These are phyloP conservation scores for Holothuria glaberrima DNA, from an alignment of 35 echinoderm and acorn worm species.

Conservation along the genomic window DNA sequence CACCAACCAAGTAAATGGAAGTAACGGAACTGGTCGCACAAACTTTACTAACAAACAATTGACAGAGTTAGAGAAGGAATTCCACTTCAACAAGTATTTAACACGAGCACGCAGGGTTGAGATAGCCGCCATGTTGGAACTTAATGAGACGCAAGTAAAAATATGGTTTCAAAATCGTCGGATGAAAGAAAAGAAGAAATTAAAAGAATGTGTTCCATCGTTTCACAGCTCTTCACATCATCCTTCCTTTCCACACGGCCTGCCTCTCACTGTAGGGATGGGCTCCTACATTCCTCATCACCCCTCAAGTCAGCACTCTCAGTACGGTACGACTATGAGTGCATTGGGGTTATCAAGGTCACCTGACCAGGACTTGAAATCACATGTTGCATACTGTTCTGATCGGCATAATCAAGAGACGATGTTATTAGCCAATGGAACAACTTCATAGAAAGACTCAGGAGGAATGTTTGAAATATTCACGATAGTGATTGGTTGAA, in stretches of 20 bases:
- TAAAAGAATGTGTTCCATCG: constrained; percentile 95
- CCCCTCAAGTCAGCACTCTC: constrained; percentile 3
- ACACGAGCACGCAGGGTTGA: constrained; percentile 94
- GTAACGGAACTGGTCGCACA: constrained; percentile 80
- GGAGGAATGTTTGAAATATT: not conserved
- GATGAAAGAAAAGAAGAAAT: constrained; percentile 99
- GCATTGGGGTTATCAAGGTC: constrained; percentile 51
- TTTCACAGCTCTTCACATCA: constrained; percentile 64
- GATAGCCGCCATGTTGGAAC: constrained; percentile 94
- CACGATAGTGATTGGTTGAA: not conserved
- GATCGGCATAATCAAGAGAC: constrained; percentile 51
- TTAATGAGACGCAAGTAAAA: constrained; percentile 99
- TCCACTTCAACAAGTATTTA: constrained; percentile 99
- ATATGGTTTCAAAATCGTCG: constrained; percentile 99
- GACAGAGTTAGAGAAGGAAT: constrained; percentile 98
- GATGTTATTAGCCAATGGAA: constrained; percentile 57
- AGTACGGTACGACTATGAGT: constrained; percentile 45
- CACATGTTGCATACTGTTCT: constrained; percentile 55
- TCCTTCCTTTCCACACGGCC: constrained; percentile 72
- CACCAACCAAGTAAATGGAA: constrained; percentile 27
- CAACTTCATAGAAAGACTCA: constrained; percentile 11
- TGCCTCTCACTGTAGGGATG: constrained; percentile 71
- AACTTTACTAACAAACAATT: constrained; percentile 99
- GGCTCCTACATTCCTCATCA: constrained; percentile 64
- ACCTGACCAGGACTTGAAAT: constrained; percentile 60